Evolutionary conservation across 1,140 invertebrate genomes (phyloP), one percentile per base, ranked within the genome.

Genomic region (Drosophila parvula): DNA sequence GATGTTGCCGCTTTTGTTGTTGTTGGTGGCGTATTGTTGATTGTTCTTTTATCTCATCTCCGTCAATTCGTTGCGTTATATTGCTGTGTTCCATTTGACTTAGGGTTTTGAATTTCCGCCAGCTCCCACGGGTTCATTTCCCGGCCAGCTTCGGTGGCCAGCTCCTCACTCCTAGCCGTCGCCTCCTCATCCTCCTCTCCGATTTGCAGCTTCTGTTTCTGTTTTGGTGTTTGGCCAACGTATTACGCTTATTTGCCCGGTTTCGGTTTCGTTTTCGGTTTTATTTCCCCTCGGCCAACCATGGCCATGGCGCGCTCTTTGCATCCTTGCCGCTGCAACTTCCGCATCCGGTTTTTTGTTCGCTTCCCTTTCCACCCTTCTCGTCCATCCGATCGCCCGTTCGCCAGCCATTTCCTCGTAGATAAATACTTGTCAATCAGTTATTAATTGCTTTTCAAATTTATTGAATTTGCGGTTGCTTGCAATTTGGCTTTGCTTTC

Each of bases 381-480:
- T 16, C 16, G 48, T n/a, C 48, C 44, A 27, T 16, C 59, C 32
- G 16, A 12, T 36, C 48, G 10, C 32, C 48, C 28, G 32, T 7
- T 22, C 22, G 22, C 32, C 51, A 55, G 51, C 70, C 79, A 80
- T 71, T 80, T 80, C 73, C 78, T 68, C 48, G 45, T 62, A 78
- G 84, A 88, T 89, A 88, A 88, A 88, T 88, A 88, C 80, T 89
- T 89, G 84, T 89, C 84, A 89, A 89, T 89, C 84, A 89, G 84
- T 89, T 89, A 89, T 89, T 89, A 89, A 89, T 89, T 89, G 84
- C 84, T 89, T 89, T 89, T 89, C 84, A 84, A 89, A 81, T 89
- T 89, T 89, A 89, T 89, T 89, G 84, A 89, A 89, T 89, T 85
- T 89, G 78, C 48, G 84, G 84, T 69, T 83, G 57, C 51, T 59